Base-by-base conservation (phyloP, 2,888 invertebrate species). In the Pandemis cinnamomeana region DNA sequence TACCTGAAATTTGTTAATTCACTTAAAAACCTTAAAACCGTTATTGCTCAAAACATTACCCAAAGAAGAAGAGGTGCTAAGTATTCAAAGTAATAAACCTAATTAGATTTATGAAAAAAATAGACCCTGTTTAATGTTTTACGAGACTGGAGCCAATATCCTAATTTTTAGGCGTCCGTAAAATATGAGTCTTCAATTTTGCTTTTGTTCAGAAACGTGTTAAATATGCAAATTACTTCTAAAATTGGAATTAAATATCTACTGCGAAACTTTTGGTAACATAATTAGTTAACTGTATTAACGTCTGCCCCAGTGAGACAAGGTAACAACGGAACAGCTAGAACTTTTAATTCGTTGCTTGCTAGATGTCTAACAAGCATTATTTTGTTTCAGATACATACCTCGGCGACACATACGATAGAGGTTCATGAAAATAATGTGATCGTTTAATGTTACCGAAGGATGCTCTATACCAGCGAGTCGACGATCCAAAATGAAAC, bases 401-500 rank as follows among this genome's bases (percentile, higher is more conserved):
- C 60, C 36, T 20, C 27, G n/a, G 27, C 27, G 7, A 46, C 53
- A 44, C 48, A n/a, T 6, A 13, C 7, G 51, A 51, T 4, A 44
- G n/a, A n/a, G 36, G 11, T 46, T 71, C 61, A 13, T 27, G 42
- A 42, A 68, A 74, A 71, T 67, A 76, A 58, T 73, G 76, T 74
- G 66, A 76, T 51, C 36, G 68, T 60, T 46, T 51, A 61, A 76
- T 71, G 76, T 61, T 61, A 55, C 71, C 67, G 51, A 74, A 77
- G 63, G 41, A 77, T 77, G 77, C 69, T 76, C 42, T 27, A 71
- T 64, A 60, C 67, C 55, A 74, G 74, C 73, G 77, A 77, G 36
- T 60, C 66, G 53, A 63, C 71, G 62, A 53, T 60, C 41, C 68
- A 63, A 36, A 71, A 76, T 71, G 71, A 53, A 46, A 71, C 66